These are phyloP conservation scores for Phytoseiulus persimilis DNA, from an alignment of 2,888 invertebrate genomes.

Conservation along the genomic window DNA sequence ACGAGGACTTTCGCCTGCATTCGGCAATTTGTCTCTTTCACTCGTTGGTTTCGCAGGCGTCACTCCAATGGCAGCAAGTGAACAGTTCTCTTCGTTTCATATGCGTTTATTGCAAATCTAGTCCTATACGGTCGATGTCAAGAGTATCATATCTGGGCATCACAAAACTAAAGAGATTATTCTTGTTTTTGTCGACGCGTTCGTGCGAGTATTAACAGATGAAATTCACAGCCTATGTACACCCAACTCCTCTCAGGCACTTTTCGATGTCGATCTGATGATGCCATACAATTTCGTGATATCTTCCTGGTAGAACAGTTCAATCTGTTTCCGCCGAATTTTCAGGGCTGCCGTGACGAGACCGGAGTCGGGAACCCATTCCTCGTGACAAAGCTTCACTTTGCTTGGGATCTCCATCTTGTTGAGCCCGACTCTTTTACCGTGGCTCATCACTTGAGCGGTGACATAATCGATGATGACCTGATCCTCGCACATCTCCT, in stretches of 20 bases:
- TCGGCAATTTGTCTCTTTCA: no score
- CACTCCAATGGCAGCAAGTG: no score
- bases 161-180: no score
- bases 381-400: slow-evolving; percentile 52
- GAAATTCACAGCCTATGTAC: background rate
- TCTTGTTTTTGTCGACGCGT: no score
- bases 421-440: background rate
- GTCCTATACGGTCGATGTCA: no score
- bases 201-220: background rate
- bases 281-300: slow-evolving; percentile 51
- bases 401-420: slow-evolving; percentile 23
- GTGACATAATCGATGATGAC: slow-evolving; percentile 9
- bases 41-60: no score
- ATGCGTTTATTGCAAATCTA: no score
- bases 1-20: no score
- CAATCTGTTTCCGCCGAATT: slow-evolving; percentile 54
- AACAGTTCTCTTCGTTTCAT: no score
- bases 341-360: slow-evolving; percentile 56
- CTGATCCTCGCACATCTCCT: slow-evolving; percentile 15
- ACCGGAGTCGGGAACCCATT: slow-evolving; percentile 55
- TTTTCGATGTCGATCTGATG: slow-evolving; percentile 20
- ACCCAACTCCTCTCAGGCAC: background rate
- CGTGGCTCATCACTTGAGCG: background rate
- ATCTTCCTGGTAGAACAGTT: slow-evolving; percentile 51
- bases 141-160: no score